Conservation (phyloP, 1,140 invertebrate genomes). For the Lucilia cuprina region DNA sequence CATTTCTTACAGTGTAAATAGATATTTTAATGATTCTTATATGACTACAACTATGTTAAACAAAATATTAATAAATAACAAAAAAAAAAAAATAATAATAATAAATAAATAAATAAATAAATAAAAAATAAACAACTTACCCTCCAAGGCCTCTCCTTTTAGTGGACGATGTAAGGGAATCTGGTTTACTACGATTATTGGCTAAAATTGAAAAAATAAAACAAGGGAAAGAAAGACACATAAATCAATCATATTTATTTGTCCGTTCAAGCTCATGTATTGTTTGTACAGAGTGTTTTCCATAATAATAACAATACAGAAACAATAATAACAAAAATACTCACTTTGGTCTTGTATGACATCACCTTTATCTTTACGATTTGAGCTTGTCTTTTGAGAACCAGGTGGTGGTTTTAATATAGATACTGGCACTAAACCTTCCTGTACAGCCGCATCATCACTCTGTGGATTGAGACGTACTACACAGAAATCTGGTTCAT, state of each 20-base stretch:
- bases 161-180: constrained; percentile 66
- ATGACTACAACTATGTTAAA: too few species aligned
- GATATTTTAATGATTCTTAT: too few species aligned
- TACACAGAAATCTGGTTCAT: constrained; percentile 70
- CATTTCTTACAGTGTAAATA: too few species aligned
- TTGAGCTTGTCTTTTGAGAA: constrained; percentile 60
- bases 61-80: not conserved
- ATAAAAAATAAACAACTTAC: constrained; percentile 66
- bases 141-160: constrained; percentile 81
- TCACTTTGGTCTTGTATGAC: constrained; percentile 55
- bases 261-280: not conserved
- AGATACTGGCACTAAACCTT: constrained; percentile 83
- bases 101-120: not conserved
- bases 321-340: not conserved
- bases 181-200: constrained; percentile 58
- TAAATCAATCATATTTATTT: constrained; percentile 23
- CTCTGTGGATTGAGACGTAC: constrained; percentile 66
- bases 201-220: not conserved
- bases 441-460: constrained; percentile 70
- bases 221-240: not conserved
- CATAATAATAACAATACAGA: not conserved
- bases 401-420: constrained; percentile 80
- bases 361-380: constrained; percentile 50
- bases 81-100: not conserved
- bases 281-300: not conserved